These are phyloP conservation scores for Pavo muticus DNA, from an alignment of 2,113 vertebrate species.

Conservation along the genomic window DNA sequence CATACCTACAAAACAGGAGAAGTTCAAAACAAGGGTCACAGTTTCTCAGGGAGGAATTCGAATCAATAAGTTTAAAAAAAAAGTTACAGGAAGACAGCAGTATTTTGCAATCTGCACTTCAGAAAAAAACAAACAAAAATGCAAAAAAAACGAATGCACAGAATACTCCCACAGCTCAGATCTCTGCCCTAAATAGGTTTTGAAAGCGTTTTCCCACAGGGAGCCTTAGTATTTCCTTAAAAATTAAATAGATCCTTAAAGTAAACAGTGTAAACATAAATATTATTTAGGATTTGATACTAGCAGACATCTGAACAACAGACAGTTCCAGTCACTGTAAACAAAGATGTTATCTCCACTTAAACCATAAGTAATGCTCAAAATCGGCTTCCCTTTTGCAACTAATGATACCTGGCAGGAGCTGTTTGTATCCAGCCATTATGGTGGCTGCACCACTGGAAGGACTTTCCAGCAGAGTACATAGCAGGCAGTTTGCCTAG, in stretches of 20 bases:
- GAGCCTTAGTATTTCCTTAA: neutral
- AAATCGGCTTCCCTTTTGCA: neutral
- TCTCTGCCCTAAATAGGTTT: neutral
- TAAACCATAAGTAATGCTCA: neutral
- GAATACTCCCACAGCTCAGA: neutral
- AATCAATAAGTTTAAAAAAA: neutral
- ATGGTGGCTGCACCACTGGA: neutral
- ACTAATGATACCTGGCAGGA: neutral
- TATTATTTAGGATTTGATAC: neutral
- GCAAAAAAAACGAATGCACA: neutral
- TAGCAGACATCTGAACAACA: neutral
- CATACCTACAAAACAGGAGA: neutral
- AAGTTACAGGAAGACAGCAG: neutral
- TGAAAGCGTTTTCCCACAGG: neutral
- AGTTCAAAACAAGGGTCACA: neutral
- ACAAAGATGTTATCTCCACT: neutral
- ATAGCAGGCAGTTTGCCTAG: neutral
- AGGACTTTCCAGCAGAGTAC: neutral
- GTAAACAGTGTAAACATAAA: neutral
- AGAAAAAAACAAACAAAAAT: neutral
- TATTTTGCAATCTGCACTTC: neutral
- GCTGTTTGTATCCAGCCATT: accelerated
- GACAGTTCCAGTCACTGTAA: neutral
- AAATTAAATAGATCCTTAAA: neutral
- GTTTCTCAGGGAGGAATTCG: neutral